These are phyloP conservation scores for Anthoscopus minutus DNA, from an alignment of 2,113 vertebrate species.

Conservation along the genomic window DNA sequence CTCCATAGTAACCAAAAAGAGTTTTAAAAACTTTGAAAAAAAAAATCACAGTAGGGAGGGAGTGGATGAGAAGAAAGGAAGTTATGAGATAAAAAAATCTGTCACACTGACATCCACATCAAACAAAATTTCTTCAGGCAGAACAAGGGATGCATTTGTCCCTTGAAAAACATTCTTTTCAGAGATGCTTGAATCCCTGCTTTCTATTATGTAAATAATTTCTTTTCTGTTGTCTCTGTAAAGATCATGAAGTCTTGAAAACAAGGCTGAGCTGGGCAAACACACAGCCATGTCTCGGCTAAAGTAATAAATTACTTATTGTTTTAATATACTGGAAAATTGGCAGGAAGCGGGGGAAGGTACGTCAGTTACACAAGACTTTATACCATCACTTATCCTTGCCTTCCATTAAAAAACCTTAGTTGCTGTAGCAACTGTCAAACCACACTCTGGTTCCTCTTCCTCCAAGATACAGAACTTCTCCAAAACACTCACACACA, in stretches of 20 bases:
- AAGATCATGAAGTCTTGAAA: not conserved
- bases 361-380: conserved; percentile 6
- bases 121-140: not conserved
- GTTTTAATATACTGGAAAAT: conserved; percentile 49
- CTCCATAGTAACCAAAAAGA: not conserved
- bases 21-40: not conserved
- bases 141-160: not conserved
- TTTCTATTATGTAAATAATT: not conserved
- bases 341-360: conserved; percentile 41
- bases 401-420: conserved; percentile 28
- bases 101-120: not conserved
- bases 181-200: not conserved
- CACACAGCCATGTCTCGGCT: not conserved
- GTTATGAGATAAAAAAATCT: not conserved
- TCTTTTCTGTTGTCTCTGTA: not conserved
- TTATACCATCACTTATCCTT: not conserved
- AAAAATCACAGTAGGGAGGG: accelerated
- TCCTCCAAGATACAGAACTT: conserved; percentile 39
- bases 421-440: conserved; percentile 43
- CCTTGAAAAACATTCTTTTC: not conserved
- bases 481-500: conserved; percentile 49
- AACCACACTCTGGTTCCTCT: conserved; percentile 16
- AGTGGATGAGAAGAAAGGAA: not conserved
- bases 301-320: conserved; percentile 32
- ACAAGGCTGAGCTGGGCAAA: not conserved